These are phyloP conservation scores for Picus viridis DNA, from an alignment of 2,797 vertebrate genomes.

Conservation along the genomic window DNA sequence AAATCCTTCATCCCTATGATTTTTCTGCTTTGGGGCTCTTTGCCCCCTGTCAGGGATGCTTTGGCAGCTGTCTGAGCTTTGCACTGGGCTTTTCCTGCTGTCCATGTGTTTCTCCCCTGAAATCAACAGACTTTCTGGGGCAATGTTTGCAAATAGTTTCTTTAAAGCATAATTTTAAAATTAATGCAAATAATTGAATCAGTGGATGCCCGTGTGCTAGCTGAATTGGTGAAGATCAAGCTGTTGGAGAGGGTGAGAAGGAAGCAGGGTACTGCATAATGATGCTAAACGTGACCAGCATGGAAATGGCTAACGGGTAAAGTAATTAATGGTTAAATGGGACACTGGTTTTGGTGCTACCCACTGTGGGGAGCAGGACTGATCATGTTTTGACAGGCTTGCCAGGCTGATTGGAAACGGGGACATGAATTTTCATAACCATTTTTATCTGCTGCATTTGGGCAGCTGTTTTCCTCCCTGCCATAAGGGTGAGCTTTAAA, in stretches of 20 bases:
- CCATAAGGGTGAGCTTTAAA: background rate
- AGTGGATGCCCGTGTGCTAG: rapidly evolving
- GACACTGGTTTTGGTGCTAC: background rate
- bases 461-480: background rate
- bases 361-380: background rate
- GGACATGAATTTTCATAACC: background rate
- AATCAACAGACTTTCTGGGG: background rate
- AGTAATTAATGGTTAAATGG: background rate
- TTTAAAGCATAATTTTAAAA: conserved; percentile 11
- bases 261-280: background rate
- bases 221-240: background rate
- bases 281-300: background rate
- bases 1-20: background rate
- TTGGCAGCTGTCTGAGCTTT: background rate
- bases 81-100: background rate
- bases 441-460: background rate
- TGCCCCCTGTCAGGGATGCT: background rate
- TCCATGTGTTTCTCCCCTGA: background rate
- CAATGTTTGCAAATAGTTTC: background rate
- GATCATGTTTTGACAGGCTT: background rate
- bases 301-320: background rate
- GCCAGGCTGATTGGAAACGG: background rate
- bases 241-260: background rate
- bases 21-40: background rate
- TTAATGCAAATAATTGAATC: background rate